Conservation (phyloP, 2,797 vertebrate genomes). For the Choloepus didactylus region DNA sequence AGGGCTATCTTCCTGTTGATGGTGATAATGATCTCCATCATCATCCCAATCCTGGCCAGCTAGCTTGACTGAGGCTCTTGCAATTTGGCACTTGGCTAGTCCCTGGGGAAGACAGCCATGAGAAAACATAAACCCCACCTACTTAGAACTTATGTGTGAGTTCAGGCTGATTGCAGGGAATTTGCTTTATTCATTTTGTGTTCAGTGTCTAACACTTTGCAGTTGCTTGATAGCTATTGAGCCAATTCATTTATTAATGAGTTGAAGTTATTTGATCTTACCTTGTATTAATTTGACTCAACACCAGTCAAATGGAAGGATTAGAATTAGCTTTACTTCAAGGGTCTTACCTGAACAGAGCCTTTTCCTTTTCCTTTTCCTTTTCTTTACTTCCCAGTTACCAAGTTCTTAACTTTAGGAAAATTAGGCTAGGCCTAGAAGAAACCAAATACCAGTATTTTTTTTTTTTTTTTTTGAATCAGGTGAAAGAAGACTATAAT, state of each 20-base stretch:
- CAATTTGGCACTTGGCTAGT: not conserved
- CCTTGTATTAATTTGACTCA: constrained; percentile 1
- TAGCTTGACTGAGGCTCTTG: not conserved
- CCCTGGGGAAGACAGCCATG: not conserved
- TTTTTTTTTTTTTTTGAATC: not conserved
- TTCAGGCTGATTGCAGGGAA: not conserved
- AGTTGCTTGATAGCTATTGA: not conserved
- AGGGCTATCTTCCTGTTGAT: not conserved
- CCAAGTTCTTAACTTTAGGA: not conserved
- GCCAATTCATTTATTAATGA: constrained; percentile 38
- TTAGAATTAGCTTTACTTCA: not conserved
- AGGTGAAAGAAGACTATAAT: not conserved
- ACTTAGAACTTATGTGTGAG: not conserved
- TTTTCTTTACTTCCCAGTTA: not conserved
- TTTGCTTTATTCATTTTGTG: not conserved
- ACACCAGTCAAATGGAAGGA: not conserved
- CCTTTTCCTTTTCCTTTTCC: constrained; percentile 28
- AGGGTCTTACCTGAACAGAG: not conserved
- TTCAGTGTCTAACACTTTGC: not conserved
- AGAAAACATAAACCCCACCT: not conserved
- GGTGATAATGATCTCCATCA: not conserved
- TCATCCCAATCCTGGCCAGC: not conserved
- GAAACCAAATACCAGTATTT: not conserved
- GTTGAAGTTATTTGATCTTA: not conserved
- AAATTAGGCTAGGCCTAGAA: not conserved